Evolutionary conservation across 2,888 invertebrate species (phyloP).

Genomic region (Andricus quercusramuli): DNA sequence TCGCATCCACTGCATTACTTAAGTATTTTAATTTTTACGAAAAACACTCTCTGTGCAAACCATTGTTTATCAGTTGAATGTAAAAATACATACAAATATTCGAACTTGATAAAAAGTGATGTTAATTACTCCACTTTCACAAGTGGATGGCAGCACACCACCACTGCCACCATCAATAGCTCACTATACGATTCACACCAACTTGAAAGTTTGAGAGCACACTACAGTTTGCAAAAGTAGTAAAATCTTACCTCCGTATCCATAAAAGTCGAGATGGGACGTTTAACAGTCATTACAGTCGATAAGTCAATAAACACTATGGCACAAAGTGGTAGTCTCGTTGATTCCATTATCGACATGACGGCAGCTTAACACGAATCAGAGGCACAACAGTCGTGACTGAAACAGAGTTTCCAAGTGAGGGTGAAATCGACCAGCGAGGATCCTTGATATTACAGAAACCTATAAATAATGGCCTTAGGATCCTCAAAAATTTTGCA

Average conservation of each 20-base stretch:
- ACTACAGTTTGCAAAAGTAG: not conserved
- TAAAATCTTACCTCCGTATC: conserved; percentile 42
- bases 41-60: not conserved
- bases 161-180: not conserved
- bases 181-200: not conserved
- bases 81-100: too few species aligned
- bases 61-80: too few species aligned
- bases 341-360: conserved; percentile 19
- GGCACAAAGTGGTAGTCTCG: not conserved
- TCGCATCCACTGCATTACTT: not conserved
- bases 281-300: conserved; percentile 5
- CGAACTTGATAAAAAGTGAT: too few species aligned
- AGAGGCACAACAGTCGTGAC: not conserved
- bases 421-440: not conserved
- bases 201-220: not conserved
- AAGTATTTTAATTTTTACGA: not conserved
- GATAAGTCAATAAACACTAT: conserved; percentile 9
- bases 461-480: not conserved
- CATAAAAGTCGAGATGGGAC: conserved; percentile 44
- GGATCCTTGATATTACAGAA: not conserved
- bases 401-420: not conserved
- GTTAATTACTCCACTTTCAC: too few species aligned
- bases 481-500: not conserved
- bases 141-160: not conserved
- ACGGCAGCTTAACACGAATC: conserved; percentile 21